A percentile compares a stretch with the other conserved stretches of the same genome.
Conservation (phyloP, 2,113 vertebrate species). For the Grus americana region DNA sequence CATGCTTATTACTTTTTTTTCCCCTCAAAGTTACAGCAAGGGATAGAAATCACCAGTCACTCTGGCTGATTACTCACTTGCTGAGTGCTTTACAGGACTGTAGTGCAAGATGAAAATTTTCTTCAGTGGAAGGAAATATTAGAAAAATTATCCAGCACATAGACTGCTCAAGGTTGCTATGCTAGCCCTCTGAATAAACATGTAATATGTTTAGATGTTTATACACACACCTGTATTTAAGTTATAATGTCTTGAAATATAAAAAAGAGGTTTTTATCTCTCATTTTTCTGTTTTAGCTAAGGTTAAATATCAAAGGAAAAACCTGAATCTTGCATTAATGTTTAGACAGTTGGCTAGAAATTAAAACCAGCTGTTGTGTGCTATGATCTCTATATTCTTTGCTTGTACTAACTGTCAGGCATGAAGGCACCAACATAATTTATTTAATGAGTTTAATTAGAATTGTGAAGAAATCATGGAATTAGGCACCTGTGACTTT, state of each 20-base stretch:
- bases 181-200: neutral
- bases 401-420: slow-evolving; percentile 2
- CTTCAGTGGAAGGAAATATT: neutral
- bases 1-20: neutral
- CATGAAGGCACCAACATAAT: neutral
- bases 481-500: slow-evolving; percentile 14
- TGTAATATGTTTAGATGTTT: neutral
- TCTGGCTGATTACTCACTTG: neutral
- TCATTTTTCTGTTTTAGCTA: neutral
- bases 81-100: neutral
- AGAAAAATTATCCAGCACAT: neutral
- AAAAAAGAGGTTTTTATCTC: neutral
- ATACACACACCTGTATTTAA: neutral
- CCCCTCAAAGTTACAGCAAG: neutral
- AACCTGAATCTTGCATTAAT: neutral
- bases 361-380: slow-evolving; percentile 36
- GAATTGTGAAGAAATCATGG: slow-evolving; percentile 9
- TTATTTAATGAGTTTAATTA: slow-evolving; percentile 48
- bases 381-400: neutral
- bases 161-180: neutral
- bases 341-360: slow-evolving; percentile 17
- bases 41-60: neutral
- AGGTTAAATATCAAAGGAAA: neutral
- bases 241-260: neutral
- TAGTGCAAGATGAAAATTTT: neutral